Evolutionary conservation across 2,888 invertebrate genomes (phyloP), one percentile per base, ranked within the genome.

Genomic region (Dendrolimus houi): DNA sequence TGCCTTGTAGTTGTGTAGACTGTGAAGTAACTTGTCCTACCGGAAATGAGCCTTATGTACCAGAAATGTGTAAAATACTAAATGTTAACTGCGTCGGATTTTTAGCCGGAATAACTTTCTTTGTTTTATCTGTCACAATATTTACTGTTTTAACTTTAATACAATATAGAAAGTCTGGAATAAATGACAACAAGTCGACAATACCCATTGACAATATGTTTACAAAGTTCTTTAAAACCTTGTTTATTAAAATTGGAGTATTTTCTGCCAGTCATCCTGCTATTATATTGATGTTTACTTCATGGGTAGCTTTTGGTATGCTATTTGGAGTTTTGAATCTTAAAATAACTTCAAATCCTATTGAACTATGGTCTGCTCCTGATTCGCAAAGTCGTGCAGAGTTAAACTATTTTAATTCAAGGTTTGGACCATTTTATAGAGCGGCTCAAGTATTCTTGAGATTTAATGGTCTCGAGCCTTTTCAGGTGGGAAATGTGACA

Each of bases 311-410:
- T 6, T 83, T 93, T 8, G 88, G 86, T 0, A 83, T 96, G 59
- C 87, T 93, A 6, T 93, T 92, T 64, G 98, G 98, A n/a, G 87
- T 94, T 9, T 59, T 87, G 0, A 87, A 87, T 58, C 81, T 98
- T 63, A 81, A 93, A 60, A 92, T 99, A 1, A 97, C 96, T 0
- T 94, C 97, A 0, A 94, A 98, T 78, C 98, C 99, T 0, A 94
- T 98, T 1, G 96, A 99, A 77, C 92, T 99, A 54, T 99, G 99
- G 99, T 97, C 98, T 0, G 92, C 97, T 0, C 95, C 96, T 1
- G 83, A 91, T 41, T 97, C 97, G 68, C 91, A 93, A 60, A 95
- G 97, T 52, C 92, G 98, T 59, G 75, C 92, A 53, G 97, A 99
- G 73, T 95, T 97, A 75, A 93, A 96, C 61, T 98, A 95, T 77